Percentiles rank a stretch among this genome's conserved stretches.
These are phyloP conservation scores for Chionodraco myersi DNA, from an alignment of 2,113 vertebrate genomes.

Conservation along the genomic window DNA sequence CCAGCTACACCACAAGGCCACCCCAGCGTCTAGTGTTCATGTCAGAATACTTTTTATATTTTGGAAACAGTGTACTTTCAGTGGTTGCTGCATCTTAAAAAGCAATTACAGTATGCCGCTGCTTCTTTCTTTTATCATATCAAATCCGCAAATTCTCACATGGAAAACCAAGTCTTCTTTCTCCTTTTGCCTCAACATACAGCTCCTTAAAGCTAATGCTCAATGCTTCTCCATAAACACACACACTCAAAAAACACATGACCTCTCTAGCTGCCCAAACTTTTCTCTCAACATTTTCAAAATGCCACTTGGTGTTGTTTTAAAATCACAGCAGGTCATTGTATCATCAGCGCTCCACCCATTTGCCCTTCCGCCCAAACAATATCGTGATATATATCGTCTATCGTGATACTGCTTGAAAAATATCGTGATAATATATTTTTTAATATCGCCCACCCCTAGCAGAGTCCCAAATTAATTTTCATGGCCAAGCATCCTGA, in stretches of 20 bases:
- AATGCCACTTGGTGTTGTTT: conserved; percentile 8
- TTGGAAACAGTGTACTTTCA: conserved; percentile 1
- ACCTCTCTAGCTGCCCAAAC: background rate
- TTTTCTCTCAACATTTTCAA: background rate
- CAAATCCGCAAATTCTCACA: background rate
- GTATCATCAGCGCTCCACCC: conserved; percentile 15
- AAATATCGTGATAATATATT: no score
- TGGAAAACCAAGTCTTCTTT: background rate
- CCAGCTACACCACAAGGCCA: conserved; percentile 24
- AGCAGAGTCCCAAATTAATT: conserved; percentile 6
- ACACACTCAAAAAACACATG: background rate
- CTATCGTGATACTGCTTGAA: no score
- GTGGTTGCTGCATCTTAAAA: background rate
- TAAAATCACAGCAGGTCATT: conserved; percentile 30
- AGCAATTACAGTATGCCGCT: background rate
- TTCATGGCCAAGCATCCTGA: background rate
- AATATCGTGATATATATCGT: background rate
- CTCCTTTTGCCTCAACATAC: background rate
- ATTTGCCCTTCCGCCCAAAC: conserved; percentile 17
- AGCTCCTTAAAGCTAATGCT: background rate
- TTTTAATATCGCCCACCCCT: background rate
- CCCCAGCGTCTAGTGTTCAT: conserved; percentile 7
- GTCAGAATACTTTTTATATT: background rate
- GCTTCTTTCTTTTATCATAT: background rate
- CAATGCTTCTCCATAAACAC: background rate